These are phyloP conservation scores for Ips typographus DNA, from an alignment of 1,140 invertebrate species.

Conservation along the genomic window DNA sequence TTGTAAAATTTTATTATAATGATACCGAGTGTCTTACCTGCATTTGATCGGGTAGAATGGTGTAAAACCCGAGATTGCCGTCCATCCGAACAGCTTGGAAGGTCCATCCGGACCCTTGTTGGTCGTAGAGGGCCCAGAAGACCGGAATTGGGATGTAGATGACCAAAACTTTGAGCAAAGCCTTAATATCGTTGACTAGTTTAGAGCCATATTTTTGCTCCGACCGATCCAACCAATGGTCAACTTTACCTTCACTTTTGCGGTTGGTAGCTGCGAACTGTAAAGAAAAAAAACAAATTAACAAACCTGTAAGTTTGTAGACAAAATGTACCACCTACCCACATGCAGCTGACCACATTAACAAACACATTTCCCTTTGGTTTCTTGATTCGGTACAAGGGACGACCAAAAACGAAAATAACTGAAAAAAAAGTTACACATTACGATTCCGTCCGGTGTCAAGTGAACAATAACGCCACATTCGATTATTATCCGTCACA, in stretches of 20 bases:
- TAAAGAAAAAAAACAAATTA: slow-evolving; percentile 7
- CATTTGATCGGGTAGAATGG: slow-evolving; percentile 87
- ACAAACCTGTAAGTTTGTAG: not conserved
- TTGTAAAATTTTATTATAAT: not conserved
- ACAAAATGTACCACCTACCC: slow-evolving; percentile 63
- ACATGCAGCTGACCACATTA: slow-evolving; percentile 73
- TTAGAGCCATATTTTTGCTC: slow-evolving; percentile 67
- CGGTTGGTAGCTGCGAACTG: slow-evolving; percentile 21
- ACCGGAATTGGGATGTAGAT: slow-evolving; percentile 83
- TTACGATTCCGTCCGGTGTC: too few relatives aligned
- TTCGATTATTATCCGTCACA: too few relatives aligned
- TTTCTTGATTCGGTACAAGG: slow-evolving; percentile 73
- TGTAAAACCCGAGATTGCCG: slow-evolving; percentile 69
- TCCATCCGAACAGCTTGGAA: slow-evolving; percentile 91
- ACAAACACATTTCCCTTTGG: slow-evolving; percentile 83
- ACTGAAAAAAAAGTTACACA: slow-evolving; percentile 58
- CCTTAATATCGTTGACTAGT: slow-evolving; percentile 76
- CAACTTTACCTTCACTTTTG: slow-evolving; percentile 42
- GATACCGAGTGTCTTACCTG: slow-evolving; percentile 52
- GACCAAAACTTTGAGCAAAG: slow-evolving; percentile 68
- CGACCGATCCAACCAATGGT: slow-evolving; percentile 84
- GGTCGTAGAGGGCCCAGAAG: slow-evolving; percentile 89
- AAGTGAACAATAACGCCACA: not conserved
- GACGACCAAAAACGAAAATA: slow-evolving; percentile 78
- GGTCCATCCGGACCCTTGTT: slow-evolving; percentile 93